A percentile compares a stretch with the other conserved stretches of the same genome.
phyloP scores from a whole-genome alignment of 2,797 vertebrate genomes.

The Decapterus maruadsi region DNA sequence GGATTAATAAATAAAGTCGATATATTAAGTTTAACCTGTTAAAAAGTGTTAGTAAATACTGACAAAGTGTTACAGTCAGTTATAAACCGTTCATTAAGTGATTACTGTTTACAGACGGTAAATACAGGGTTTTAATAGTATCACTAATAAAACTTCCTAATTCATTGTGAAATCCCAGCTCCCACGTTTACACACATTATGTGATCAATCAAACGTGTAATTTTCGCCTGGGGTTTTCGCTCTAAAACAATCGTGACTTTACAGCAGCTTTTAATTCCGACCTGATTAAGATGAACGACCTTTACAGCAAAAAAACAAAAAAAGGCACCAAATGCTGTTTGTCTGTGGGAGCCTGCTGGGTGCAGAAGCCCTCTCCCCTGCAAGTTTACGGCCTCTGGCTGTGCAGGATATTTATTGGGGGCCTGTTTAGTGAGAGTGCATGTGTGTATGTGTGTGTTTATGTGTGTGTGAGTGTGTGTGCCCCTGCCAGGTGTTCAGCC shows the following conservation, averaged over 20 bases:
- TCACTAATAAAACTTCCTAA: not conserved
- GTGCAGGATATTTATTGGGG: slow-evolving; percentile 85
- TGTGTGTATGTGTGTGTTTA: no score
- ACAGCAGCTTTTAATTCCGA: slow-evolving; percentile 64
- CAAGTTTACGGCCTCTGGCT: slow-evolving; percentile 83
- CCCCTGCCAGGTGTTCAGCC: slow-evolving; percentile 77
- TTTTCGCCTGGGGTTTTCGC: slow-evolving; percentile 34
- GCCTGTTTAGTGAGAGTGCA: slow-evolving; percentile 65
- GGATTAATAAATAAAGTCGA: not conserved
- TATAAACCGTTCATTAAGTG: not conserved
- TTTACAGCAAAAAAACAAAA: slow-evolving; percentile 41
- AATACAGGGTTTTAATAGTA: not conserved
- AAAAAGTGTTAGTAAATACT: not conserved
- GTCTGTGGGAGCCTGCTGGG: slow-evolving; percentile 76
- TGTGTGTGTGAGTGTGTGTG: slow-evolving; percentile 15
- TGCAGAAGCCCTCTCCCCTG: slow-evolving; percentile 70
- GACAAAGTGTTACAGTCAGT: not conserved
- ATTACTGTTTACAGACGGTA: not conserved
- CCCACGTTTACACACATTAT: slow-evolving; percentile 14
- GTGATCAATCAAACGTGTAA: slow-evolving; percentile 14
- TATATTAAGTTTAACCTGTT: not conserved
- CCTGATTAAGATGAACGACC: slow-evolving; percentile 75
- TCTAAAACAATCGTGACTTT: slow-evolving; percentile 53
- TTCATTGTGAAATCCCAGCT: slow-evolving; percentile 24
- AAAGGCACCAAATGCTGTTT: slow-evolving; percentile 83